Evolutionary conservation across 1,140 invertebrate species (phyloP).

Genomic region (Ylistrum balloti): DNA sequence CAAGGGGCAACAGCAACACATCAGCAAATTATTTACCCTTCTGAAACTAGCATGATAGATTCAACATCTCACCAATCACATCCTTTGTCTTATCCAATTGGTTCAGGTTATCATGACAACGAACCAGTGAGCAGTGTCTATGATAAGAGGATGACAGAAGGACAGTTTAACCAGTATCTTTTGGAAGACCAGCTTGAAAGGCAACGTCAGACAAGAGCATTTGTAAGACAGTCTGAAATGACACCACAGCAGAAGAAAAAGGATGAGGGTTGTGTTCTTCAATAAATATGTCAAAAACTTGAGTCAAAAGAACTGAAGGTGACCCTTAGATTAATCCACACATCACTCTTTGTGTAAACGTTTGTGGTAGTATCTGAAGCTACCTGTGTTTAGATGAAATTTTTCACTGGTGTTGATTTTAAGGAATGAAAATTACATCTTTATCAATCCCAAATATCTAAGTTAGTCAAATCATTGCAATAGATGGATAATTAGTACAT

Average conservation of each 20-base stretch:
- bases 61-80: not conserved
- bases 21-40: not conserved
- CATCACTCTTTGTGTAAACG: no score
- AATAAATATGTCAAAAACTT: not conserved
- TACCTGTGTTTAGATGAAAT: no score
- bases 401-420: no score
- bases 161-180: not conserved
- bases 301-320: no score
- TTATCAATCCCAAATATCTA: no score
- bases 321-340: no score
- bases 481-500: no score
- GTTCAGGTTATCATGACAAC: not conserved
- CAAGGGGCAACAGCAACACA: not conserved
- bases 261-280: not conserved
- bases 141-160: not conserved
- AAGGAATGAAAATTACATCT: no score
- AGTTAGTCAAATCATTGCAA: no score
- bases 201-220: not conserved
- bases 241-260: conserved; percentile 25
- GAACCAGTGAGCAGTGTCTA: no score
- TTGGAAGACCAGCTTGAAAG: not conserved
- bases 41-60: not conserved
- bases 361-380: no score
- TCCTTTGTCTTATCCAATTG: not conserved
- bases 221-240: not conserved